These are phyloP conservation scores for Mus caroli DNA, from an alignment of 2,797 vertebrate genomes.

Conservation along the genomic window DNA sequence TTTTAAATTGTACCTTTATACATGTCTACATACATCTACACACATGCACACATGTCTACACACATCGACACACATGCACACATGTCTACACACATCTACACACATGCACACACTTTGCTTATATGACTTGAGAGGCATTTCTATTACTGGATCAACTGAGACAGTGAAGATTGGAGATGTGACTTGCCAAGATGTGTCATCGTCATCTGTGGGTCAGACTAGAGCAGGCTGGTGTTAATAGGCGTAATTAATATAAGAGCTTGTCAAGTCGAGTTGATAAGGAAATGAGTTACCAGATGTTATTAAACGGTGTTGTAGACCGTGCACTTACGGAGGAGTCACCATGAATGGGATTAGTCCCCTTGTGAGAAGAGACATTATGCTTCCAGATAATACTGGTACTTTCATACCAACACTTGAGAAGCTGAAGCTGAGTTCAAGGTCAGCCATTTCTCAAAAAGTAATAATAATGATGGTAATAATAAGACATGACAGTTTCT, in stretches of 20 bases:
- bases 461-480: background rate
- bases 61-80: background rate
- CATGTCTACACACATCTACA: background rate
- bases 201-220: background rate
- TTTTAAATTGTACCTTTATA: background rate
- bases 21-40: background rate
- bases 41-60: background rate
- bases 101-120: background rate
- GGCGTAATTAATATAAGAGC: background rate
- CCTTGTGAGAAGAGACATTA: background rate
- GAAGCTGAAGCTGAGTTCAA: background rate
- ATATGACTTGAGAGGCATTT: slow-evolving; percentile 1
- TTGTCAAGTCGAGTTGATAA: background rate
- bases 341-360: background rate
- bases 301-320: background rate
- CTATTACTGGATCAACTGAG: background rate
- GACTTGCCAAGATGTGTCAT: background rate
- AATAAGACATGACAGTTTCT: background rate
- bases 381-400: background rate
- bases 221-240: background rate
- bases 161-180: background rate
- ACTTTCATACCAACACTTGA: background rate
- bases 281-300: background rate
- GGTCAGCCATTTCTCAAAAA: background rate
- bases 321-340: background rate